Conservation (phyloP, 2,113 vertebrate species). For the Eurystomus gularis region DNA sequence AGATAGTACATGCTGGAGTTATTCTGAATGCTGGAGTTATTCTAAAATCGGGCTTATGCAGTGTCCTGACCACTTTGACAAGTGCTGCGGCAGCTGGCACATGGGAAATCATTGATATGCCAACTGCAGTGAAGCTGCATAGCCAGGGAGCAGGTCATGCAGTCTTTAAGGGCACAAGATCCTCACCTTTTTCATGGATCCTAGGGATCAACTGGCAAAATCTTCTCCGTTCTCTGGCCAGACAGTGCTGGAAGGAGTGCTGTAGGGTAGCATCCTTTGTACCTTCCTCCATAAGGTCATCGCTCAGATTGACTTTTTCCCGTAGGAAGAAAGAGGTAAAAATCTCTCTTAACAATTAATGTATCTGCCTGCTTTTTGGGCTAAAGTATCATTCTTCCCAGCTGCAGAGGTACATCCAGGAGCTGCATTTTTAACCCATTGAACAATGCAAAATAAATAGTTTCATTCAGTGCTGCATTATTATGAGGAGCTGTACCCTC, state of each 20-base stretch:
- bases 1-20: not conserved
- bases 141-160: not conserved
- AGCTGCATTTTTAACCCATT: not conserved
- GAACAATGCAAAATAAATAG: not conserved
- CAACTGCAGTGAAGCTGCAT: fast-evolving
- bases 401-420: not conserved
- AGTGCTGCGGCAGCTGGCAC: not conserved
- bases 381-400: not conserved
- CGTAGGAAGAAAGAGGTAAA: not conserved
- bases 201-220: not conserved
- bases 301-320: not conserved
- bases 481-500: not conserved
- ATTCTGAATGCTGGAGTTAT: not conserved
- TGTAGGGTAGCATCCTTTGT: not conserved
- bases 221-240: not conserved
- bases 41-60: not conserved
- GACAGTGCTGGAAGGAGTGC: not conserved
- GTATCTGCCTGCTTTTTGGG: not conserved
- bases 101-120: not conserved
- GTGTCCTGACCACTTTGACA: fast-evolving
- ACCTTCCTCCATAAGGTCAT: not conserved
- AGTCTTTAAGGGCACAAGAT: not conserved
- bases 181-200: not conserved
- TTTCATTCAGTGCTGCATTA: not conserved
- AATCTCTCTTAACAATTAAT: not conserved